These are phyloP conservation scores for Myathropa florea DNA, from an alignment of 2,888 invertebrate genomes.

Conservation along the genomic window DNA sequence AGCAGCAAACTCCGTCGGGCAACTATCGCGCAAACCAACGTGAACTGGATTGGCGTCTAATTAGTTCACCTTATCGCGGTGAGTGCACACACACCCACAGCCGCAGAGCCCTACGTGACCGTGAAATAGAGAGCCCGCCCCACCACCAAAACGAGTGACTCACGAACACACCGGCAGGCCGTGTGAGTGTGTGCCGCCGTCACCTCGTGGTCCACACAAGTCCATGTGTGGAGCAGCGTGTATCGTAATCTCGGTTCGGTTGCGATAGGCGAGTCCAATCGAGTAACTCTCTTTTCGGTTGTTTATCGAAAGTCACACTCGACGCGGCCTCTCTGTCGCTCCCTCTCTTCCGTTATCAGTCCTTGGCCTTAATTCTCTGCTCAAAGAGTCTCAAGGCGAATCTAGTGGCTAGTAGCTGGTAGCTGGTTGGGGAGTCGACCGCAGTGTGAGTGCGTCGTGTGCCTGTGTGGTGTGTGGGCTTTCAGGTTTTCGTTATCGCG, in stretches of 20 bases:
- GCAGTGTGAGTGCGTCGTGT: neutral
- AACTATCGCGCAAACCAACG: neutral
- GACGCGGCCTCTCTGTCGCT: neutral
- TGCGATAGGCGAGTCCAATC: neutral
- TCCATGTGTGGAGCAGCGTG: neutral
- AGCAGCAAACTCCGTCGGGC: no score
- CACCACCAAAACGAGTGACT: neutral
- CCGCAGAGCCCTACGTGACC: neutral
- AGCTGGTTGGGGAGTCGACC: neutral
- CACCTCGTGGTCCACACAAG: neutral
- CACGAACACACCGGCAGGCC: neutral
- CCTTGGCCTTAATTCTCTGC: constrained; percentile 11
- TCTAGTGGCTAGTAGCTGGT: no score
- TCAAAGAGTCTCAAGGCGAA: constrained; percentile 6
- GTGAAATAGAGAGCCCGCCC: neutral
- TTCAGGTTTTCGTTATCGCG: neutral
- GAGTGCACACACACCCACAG: neutral
- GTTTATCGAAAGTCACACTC: neutral
- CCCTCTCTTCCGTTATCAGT: constrained; percentile 15
- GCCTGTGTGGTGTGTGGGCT: neutral
- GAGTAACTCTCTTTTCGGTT: neutral
- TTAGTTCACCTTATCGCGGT: neutral
- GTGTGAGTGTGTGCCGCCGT: neutral
- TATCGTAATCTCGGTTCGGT: neutral
- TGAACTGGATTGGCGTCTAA: neutral